Percentiles rank a stretch among this genome's conserved stretches.
Evolutionary conservation across 2,797 vertebrate species (phyloP).

Genomic region (Martes flavigula): DNA sequence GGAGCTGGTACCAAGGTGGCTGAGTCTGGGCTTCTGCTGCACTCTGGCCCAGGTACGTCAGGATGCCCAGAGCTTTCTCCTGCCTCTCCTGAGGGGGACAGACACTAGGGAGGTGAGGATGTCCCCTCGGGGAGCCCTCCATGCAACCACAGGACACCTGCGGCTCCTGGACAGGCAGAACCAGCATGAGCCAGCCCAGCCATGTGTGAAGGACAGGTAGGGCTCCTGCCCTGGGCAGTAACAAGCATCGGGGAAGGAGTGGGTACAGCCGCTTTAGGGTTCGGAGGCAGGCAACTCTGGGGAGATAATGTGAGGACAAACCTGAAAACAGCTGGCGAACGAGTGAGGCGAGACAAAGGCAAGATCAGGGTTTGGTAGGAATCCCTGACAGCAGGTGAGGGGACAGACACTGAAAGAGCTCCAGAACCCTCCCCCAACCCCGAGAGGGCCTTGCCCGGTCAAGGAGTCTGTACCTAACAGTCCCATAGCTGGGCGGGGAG

Average conservation of each 20-base stretch:
- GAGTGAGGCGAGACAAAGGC: not conserved
- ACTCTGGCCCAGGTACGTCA: conserved; percentile 92
- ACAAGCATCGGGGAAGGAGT: not conserved
- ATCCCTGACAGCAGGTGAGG: not conserved
- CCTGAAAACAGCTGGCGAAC: not conserved
- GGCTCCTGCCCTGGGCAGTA: not conserved
- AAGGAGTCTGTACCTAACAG: not conserved
- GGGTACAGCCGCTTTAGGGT: not conserved
- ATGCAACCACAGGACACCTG: not conserved
- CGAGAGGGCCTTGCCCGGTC: too few species aligned
- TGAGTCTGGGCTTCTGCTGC: conserved; percentile 86
- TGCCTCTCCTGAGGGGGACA: conserved; percentile 87
- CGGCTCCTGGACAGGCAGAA: not conserved
- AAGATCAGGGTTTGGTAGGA: not conserved
- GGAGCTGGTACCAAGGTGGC: conserved; percentile 92
- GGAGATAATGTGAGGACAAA: not conserved
- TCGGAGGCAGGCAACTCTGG: not conserved
- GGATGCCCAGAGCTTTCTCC: conserved; percentile 91
- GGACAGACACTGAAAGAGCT: not conserved
- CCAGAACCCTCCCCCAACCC: not conserved
- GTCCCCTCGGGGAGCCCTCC: not conserved
- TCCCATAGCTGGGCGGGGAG: not conserved
- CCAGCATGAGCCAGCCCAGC: not conserved
- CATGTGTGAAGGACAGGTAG: not conserved
- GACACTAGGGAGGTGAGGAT: not conserved